These are phyloP conservation scores for Drosophila birchii DNA, from an alignment of 2,888 invertebrate species.

Conservation along the genomic window DNA sequence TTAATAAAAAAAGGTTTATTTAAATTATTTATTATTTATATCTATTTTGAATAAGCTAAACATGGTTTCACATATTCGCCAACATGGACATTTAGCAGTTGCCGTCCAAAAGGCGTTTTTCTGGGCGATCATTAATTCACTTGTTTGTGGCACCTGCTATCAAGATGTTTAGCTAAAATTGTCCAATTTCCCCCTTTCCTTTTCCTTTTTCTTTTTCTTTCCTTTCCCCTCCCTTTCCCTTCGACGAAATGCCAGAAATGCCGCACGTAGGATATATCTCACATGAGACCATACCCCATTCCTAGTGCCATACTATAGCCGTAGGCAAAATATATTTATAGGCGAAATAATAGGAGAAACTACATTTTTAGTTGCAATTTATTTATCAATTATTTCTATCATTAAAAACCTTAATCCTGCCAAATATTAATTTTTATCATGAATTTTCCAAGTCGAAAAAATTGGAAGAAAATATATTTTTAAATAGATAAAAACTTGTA, in stretches of 20 bases:
- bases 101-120: slow-evolving; percentile 13
- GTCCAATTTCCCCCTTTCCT: slow-evolving; percentile 23
- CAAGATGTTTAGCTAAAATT: slow-evolving; percentile 57
- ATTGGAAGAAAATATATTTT: background rate
- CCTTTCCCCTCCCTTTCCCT: background rate
- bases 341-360: background rate
- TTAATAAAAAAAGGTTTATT: background rate
- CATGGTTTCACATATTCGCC: background rate
- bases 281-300: slow-evolving; percentile 24
- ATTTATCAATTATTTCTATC: too few relatives aligned
- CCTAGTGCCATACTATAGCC: slow-evolving; percentile 1
- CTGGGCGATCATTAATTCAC: slow-evolving; percentile 39
- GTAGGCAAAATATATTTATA: background rate
- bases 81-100: slow-evolving; percentile 9
- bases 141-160: slow-evolving; percentile 61
- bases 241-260: slow-evolving; percentile 42
- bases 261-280: slow-evolving; percentile 38
- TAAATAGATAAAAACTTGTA: too few relatives aligned
- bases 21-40: too few relatives aligned
- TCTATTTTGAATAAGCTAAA: background rate
- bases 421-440: background rate
- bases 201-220: background rate
- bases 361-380: too few relatives aligned
- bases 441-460: background rate
- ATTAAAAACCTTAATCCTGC: background rate